Evolutionary conservation across 2,113 vertebrate genomes (phyloP), one percentile per base, ranked within the genome.

Genomic region (Apeltes quadracus): DNA sequence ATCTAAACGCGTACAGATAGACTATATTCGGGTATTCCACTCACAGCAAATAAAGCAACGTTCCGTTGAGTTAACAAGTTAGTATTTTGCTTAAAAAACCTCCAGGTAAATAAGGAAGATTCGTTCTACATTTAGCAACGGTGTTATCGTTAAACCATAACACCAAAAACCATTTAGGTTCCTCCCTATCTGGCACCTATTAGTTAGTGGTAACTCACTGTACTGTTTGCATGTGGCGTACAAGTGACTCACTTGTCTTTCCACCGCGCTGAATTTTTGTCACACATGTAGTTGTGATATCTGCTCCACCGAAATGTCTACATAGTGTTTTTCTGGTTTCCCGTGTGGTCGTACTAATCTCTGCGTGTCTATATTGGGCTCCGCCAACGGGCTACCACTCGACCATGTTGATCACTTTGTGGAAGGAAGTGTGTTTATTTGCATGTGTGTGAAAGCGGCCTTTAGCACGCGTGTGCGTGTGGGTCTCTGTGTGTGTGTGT

Each of bases 301-400:
- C 73, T 46, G 71, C 53, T 82, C 44, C 75, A 58, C 72, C 78
- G 32, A 84, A 78, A 83, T 63, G 76, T 82, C 83, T 70, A 67
- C 64, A 71, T 32, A 65, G 84, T 83, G 78, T 68, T 89, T 83
- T 89, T 75, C 69, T 34, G 72, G 73, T 79, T 90, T 86, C 67
- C 64, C 25, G 46, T 78, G 87, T 75, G 88, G 83, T 83, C n/a
- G 23, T 54, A 62, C 75, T 89, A 85, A 88, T 88, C 81, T 85
- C 75, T 83, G 66, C 64, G 77, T 85, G 75, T 88, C 83, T 84
- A 81, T 81, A 79, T 79, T 71, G 83, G 77, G 75, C 87, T 73
- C n/a, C 68, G 12, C 82, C 63, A 54, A 79, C 57, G 81, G n/a
- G 74, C 79, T 89, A 78, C 81, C 62, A 5, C 81, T 83, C 72